Conservation (phyloP, 2,888 invertebrate species). For the Xylota segnis region DNA sequence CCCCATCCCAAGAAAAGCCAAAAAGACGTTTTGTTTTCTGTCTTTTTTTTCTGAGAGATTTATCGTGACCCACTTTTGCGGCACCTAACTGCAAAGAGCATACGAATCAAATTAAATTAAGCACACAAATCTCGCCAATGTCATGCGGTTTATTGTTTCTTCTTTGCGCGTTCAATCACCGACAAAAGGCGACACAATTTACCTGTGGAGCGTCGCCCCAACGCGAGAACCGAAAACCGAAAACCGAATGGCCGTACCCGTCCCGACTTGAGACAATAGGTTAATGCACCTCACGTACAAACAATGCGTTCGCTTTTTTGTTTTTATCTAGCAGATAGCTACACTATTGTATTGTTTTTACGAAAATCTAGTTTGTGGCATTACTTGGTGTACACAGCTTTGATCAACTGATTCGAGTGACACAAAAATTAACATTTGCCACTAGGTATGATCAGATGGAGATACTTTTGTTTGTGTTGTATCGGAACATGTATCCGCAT, state of each 20-base stretch:
- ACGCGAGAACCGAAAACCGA: not conserved
- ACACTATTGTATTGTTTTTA: not conserved
- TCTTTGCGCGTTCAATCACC: constrained; percentile 51
- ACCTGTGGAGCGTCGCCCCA: constrained; percentile 34
- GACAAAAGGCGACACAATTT: constrained; percentile 60
- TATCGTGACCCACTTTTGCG: constrained; percentile 53
- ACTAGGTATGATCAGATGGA: constrained; percentile 3
- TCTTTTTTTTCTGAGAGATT: constrained; percentile 12
- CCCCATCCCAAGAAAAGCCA: not conserved
- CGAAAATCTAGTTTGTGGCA: not conserved
- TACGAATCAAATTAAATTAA: constrained; percentile 48
- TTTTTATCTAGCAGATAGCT: constrained; percentile 23
- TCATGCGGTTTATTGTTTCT: constrained; percentile 58
- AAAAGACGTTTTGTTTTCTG: not conserved
- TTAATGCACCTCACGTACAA: constrained; percentile 69
- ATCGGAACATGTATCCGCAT: not conserved
- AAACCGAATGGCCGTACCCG: not conserved
- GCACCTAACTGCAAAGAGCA: constrained; percentile 45
- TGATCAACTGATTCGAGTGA: constrained; percentile 30
- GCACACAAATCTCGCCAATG: constrained; percentile 63
- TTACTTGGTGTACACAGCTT: not conserved
- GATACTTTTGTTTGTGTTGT: not conserved
- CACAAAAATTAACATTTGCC: constrained; percentile 22
- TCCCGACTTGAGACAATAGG: constrained; percentile 59
- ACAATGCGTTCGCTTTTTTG: constrained; percentile 46